Evolutionary conservation across 2,888 invertebrate genomes (phyloP).

Genomic region (Cheilosia vulpina): DNA sequence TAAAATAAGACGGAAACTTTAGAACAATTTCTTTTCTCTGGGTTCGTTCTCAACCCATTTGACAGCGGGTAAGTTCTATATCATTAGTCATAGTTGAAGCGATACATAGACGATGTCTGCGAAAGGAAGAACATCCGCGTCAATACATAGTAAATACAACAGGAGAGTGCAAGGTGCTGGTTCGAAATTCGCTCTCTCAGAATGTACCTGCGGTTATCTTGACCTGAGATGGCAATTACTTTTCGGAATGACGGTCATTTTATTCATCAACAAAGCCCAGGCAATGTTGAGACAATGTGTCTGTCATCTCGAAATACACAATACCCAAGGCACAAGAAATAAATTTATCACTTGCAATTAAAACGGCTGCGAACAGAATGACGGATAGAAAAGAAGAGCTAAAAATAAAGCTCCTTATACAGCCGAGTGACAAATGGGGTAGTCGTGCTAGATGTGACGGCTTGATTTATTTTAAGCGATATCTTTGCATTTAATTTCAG

Average conservation of each 20-base stretch:
- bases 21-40: slow-evolving; percentile 6
- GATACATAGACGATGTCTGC: not conserved
- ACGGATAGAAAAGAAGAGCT: slow-evolving; percentile 9
- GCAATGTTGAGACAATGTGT: slow-evolving; percentile 5
- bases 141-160: no score
- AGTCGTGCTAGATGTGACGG: slow-evolving; percentile 18
- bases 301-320: slow-evolving; percentile 2
- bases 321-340: not conserved
- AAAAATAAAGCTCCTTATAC: not conserved
- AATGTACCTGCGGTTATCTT: no score
- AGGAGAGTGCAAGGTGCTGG: no score
- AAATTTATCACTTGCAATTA: slow-evolving; percentile 12
- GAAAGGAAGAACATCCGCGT: slow-evolving; percentile 2
- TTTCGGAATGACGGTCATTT: not conserved
- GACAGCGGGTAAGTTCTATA: slow-evolving; percentile 58
- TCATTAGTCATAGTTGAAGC: slow-evolving; percentile 46
- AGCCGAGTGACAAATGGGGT: slow-evolving; percentile 8
- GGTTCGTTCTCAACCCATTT: slow-evolving; percentile 45
- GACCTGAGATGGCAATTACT: no score
- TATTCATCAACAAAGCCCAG: not conserved
- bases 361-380: not conserved
- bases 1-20: slow-evolving; percentile 48
- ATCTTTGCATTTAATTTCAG: slow-evolving; percentile 7
- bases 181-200: no score
- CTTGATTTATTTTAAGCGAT: slow-evolving; percentile 17